Evolutionary conservation across 2,113 vertebrate species (phyloP), one percentile per base, ranked within the genome.

Genomic region (Plestiodon gilberti): DNA sequence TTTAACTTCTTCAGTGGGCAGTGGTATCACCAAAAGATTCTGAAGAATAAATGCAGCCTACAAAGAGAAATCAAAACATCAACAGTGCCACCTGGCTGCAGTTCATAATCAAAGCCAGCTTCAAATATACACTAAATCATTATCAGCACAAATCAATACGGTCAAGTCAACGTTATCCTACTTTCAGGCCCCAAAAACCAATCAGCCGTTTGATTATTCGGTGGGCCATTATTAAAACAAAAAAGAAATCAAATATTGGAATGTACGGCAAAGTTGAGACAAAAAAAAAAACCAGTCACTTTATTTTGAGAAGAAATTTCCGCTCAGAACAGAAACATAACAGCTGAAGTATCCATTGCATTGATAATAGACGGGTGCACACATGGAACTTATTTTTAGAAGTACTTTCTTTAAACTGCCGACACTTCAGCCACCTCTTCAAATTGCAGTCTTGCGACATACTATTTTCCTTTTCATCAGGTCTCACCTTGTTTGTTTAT

Each of bases 21-120:
- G 96, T 78, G 98, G 98, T 95, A 99, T 98, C 90, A 98, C 97
- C 93, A 99, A 97, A 75, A 99, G 96, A 96, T 99, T 99, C 93
- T 99, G 99, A 89, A 99, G 96, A 96, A 99, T 98, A 95, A 98
- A 99, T 65, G 98, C 98, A 89, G 98, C 98, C 99, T 99, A 91
- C 93, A 95, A 94, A 86, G 62, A 93, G 87, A 93, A 96, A 94
- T 78, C 90, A 95, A 90, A 48, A 85, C 55, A 91, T 97, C 96
- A 97, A 96, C 90, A 97, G 95, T 97, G 97, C 96, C 97, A 97
- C 95, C 97, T 97, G 96, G 95, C 91, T 95, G 97, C 79, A 81
- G 85, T 52, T 87, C 59, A 69, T 88, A 77, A 90, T 85, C 90
- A 86, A 84, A 80, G 90, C 77, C 30, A 82, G 6, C 75, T 1